These are phyloP conservation scores for Rhagonycha fulva DNA, from an alignment of 2,888 invertebrate genomes.

Conservation along the genomic window DNA sequence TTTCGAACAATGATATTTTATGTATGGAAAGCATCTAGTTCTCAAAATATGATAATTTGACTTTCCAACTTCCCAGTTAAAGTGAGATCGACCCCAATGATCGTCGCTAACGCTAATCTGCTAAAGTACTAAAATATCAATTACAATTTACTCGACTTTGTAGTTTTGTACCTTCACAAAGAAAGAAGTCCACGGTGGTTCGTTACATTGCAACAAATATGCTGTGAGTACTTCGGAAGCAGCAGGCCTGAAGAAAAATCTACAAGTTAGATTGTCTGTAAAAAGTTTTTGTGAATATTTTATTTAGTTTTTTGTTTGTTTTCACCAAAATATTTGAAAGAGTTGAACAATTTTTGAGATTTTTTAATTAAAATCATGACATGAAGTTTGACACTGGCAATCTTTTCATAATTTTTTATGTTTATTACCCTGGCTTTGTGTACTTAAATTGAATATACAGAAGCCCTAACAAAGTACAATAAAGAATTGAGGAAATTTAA, in stretches of 20 bases:
- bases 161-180: conserved; percentile 77
- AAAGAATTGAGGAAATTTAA: too few species aligned
- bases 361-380: not conserved
- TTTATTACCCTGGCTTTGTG: too few species aligned
- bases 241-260: conserved; percentile 56
- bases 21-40: conserved; percentile 94
- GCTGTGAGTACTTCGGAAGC: conserved; percentile 82
- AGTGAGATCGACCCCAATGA: conserved; percentile 92
- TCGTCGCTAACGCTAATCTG: conserved; percentile 83
- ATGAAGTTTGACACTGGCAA: not conserved
- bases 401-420: not conserved
- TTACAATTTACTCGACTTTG: not conserved
- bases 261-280: not conserved
- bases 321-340: not conserved
- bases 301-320: not conserved
- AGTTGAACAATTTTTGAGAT: not conserved
- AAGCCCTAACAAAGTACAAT: too few species aligned
- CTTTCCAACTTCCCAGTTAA: conserved; percentile 89
- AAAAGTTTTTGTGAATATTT: not conserved
- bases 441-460: too few species aligned
- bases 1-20: conserved; percentile 95
- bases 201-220: conserved; percentile 79
- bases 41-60: conserved; percentile 92
- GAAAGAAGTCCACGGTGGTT: conserved; percentile 96
- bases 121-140: conserved; percentile 62